These are phyloP conservation scores for Acanthornis magna DNA, from an alignment of 2,797 vertebrate genomes.

Conservation along the genomic window DNA sequence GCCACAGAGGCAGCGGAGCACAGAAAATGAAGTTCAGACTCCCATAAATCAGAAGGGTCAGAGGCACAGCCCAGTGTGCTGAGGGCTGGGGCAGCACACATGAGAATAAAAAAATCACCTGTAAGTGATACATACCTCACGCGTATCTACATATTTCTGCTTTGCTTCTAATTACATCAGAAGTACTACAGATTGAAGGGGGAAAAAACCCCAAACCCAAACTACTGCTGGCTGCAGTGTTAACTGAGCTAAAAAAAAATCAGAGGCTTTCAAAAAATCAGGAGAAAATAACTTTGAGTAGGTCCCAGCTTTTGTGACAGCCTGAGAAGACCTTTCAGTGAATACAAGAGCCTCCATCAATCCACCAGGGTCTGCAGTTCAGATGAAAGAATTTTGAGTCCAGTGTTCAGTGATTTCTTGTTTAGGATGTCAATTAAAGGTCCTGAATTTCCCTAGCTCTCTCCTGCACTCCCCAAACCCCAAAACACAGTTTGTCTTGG, in stretches of 20 bases:
- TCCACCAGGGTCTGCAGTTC: not conserved
- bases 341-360: conserved; percentile 11
- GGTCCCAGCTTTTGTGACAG: not conserved
- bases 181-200: not conserved
- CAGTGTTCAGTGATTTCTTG: not conserved
- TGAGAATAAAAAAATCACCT: not conserved
- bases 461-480: not conserved
- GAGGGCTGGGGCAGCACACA: not conserved
- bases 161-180: conserved; percentile 48
- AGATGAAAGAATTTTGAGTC: not conserved
- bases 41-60: not conserved
- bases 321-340: not conserved
- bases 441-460: not conserved
- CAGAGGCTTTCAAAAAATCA: not conserved
- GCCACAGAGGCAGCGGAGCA: not conserved
- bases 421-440: not conserved
- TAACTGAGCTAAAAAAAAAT: not conserved
- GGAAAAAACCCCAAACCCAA: not conserved
- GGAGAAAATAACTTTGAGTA: conserved; percentile 45
- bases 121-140: not conserved
- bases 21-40: not conserved
- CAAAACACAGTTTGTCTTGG: not conserved
- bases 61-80: not conserved
- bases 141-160: not conserved
- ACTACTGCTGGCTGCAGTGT: not conserved